These are phyloP conservation scores for Pelecanoides urinatrix DNA, from an alignment of 2,113 vertebrate genomes.

Conservation along the genomic window DNA sequence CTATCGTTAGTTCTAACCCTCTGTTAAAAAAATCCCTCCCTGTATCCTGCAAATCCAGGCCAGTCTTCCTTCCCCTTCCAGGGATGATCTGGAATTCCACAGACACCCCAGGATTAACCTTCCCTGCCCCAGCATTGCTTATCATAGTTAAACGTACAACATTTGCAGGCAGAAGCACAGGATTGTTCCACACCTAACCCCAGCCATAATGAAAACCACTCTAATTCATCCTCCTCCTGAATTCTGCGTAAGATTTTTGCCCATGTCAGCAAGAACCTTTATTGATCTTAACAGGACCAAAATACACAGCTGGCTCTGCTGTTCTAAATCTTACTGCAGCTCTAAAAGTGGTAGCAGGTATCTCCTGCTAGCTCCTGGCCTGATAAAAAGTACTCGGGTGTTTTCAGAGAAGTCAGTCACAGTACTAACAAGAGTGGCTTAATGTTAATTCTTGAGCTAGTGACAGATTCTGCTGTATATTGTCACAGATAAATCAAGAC, in stretches of 20 bases:
- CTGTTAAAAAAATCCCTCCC: background rate
- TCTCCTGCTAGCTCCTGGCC: background rate
- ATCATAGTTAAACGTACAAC: rapidly evolving
- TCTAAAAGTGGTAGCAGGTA: background rate
- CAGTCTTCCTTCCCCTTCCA: background rate
- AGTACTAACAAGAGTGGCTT: background rate
- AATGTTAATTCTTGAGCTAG: background rate
- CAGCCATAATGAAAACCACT: background rate
- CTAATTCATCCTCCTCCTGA: background rate
- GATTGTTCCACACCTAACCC: background rate
- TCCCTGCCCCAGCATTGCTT: background rate
- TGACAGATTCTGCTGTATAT: background rate
- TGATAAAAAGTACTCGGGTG: background rate
- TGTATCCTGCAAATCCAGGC: background rate
- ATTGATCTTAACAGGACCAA: background rate
- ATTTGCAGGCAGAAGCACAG: background rate
- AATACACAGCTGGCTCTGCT: background rate
- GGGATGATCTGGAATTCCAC: background rate
- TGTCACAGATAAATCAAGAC: background rate
- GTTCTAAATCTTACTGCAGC: background rate
- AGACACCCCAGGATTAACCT: background rate
- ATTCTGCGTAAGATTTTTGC: background rate
- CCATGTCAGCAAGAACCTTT: background rate
- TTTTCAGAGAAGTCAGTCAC: background rate
- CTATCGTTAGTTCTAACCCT: background rate